phyloP scores from a whole-genome alignment of 2,113 vertebrate genomes.

The Solea senegalensis region DNA sequence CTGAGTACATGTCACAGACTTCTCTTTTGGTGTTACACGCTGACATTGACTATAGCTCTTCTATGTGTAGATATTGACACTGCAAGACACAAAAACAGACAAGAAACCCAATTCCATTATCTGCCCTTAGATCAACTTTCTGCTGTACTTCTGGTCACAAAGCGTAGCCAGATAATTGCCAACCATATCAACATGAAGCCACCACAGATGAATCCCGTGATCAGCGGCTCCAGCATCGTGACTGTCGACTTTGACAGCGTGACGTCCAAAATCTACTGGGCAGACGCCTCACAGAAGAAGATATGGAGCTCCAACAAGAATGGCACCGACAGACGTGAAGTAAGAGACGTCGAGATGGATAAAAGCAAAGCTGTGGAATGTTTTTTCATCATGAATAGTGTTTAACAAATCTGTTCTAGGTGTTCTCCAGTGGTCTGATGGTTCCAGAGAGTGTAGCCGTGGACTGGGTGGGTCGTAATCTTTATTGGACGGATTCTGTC shows the following conservation, averaged over 20 bases:
- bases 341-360: constrained; percentile 6
- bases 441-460: constrained; percentile 78
- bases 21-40: too few species aligned
- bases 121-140: constrained; percentile 50
- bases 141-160: constrained; percentile 71
- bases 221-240: constrained; percentile 66
- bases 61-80: too few species aligned
- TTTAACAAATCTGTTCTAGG: constrained; percentile 44
- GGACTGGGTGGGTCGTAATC: constrained; percentile 80
- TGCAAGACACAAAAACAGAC: too few species aligned
- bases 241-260: constrained; percentile 73
- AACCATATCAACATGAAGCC: constrained; percentile 64
- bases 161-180: constrained; percentile 71
- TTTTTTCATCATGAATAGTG: neutral
- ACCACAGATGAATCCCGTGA: constrained; percentile 53
- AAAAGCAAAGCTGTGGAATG: neutral
- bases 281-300: constrained; percentile 71
- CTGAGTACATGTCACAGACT: too few species aligned
- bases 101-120: neutral
- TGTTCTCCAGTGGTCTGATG: constrained; percentile 76
- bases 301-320: constrained; percentile 74
- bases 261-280: constrained; percentile 77
- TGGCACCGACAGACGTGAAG: constrained; percentile 61
- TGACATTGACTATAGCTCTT: too few species aligned
- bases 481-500: constrained; percentile 80